Percentiles rank a stretch among this genome's conserved stretches.
Evolutionary conservation across 2,113 vertebrate species (phyloP).

Genomic region (Nothoprocta pentlandii): DNA sequence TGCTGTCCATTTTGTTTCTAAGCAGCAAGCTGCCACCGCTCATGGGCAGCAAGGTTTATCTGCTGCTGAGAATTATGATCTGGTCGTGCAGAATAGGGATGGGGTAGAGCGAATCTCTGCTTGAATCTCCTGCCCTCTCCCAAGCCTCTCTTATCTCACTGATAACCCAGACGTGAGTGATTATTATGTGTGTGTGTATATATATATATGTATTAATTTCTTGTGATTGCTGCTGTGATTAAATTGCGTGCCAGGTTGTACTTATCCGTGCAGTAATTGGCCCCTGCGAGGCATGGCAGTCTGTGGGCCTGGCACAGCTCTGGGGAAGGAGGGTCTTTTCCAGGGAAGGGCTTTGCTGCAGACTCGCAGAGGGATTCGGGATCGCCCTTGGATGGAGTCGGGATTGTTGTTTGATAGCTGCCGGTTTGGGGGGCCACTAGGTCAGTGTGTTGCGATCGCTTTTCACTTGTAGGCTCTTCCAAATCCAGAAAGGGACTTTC

Average conservation of each 20-base stretch:
- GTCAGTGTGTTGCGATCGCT: not conserved
- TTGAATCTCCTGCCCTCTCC: not conserved
- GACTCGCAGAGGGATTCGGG: not conserved
- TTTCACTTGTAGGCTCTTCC: no score
- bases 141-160: slow-evolving; percentile 35
- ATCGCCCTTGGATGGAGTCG: not conserved
- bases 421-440: not conserved
- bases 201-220: slow-evolving; percentile 57
- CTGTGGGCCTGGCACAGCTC: not conserved
- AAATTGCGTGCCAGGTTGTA: slow-evolving; percentile 22
- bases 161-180: slow-evolving; percentile 36
- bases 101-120: not conserved
- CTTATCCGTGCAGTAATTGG: not conserved
- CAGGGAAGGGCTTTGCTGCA: not conserved
- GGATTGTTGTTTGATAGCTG: no score
- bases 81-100: not conserved
- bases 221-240: slow-evolving; percentile 37
- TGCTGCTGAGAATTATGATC: slow-evolving; percentile 28
- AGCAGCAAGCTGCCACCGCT: slow-evolving; percentile 19
- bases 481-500: no score
- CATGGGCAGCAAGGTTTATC: not conserved
- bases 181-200: not conserved
- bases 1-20: slow-evolving; percentile 45
- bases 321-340: not conserved
- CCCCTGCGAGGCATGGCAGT: not conserved